Evolutionary conservation across 2,113 vertebrate genomes (phyloP).

Genomic region (Phrynocephalus versicolor): DNA sequence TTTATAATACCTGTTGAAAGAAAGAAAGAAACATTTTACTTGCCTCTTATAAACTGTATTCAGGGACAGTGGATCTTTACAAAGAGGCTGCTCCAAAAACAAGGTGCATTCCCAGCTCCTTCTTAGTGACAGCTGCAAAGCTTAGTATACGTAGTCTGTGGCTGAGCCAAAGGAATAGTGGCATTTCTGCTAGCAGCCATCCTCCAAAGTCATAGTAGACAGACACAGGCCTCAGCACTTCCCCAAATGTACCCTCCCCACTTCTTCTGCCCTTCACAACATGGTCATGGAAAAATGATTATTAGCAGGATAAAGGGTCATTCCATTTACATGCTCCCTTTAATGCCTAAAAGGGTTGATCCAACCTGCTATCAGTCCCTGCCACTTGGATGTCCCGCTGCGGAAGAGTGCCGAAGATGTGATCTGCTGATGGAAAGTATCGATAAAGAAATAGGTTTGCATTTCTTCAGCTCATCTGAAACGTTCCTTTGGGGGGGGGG

Average conservation of each 20-base stretch:
- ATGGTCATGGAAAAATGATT: not conserved
- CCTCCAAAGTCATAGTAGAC: not conserved
- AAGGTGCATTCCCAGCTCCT: not conserved
- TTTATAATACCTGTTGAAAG: too few relatives aligned
- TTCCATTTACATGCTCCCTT: not conserved
- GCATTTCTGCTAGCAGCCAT: not conserved
- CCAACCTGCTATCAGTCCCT: not conserved
- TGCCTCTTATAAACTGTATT: not conserved
- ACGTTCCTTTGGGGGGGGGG: constrained; percentile 48
- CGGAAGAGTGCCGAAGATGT: not conserved
- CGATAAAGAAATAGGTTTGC: constrained; percentile 50
- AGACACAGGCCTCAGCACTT: not conserved
- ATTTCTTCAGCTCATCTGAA: constrained; percentile 41
- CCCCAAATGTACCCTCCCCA: not conserved
- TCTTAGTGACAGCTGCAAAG: not conserved
- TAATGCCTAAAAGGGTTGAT: not conserved
- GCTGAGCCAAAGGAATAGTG: not conserved
- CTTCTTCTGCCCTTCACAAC: not conserved
- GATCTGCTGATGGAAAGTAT: constrained; percentile 25
- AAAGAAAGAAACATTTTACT: not conserved
- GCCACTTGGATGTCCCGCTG: not conserved
- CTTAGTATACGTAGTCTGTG: not conserved
- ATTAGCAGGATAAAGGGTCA: not conserved
- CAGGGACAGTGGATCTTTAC: not conserved
- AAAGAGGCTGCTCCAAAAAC: not conserved